phyloP scores from a whole-genome alignment of 2,888 invertebrate species.

The Tetragnatha montana region DNA sequence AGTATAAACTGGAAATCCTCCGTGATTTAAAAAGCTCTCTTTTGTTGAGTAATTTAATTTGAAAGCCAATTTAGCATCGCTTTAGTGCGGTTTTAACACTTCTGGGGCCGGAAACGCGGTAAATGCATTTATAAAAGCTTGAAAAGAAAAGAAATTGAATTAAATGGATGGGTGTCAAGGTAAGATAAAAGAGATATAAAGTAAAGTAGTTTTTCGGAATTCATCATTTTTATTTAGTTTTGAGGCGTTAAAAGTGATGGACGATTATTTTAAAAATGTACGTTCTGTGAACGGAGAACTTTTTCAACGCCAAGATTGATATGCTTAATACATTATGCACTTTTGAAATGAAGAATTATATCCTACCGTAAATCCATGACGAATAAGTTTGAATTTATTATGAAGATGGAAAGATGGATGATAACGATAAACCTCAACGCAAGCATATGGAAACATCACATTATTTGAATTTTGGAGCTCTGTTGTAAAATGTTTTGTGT shows the following conservation, averaged over 20 bases:
- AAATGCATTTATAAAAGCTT: not conserved
- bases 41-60: conserved; percentile 46
- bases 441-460: too few species aligned
- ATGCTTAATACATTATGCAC: conserved; percentile 10
- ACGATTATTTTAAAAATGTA: conserved; percentile 5
- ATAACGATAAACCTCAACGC: too few species aligned
- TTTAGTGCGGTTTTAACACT: conserved; percentile 12
- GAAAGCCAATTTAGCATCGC: conserved; percentile 14
- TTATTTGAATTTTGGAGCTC: too few species aligned
- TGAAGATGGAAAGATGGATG: too few species aligned
- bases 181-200: conserved; percentile 1
- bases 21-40: conserved; percentile 16
- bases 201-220: conserved; percentile 5
- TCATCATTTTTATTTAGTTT: conserved; percentile 40
- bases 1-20: not conserved
- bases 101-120: not conserved
- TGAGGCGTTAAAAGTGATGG: conserved; percentile 22
- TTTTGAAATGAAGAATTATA: not conserved
- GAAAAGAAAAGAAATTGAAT: conserved; percentile 20
- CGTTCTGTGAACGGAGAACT: not conserved
- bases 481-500: too few species aligned
- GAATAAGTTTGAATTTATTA: conserved; percentile 1
- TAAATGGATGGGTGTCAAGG: conserved; percentile 7
- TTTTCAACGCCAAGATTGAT: conserved; percentile 1
- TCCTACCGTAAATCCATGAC: conserved; percentile 6